Conservation (phyloP, 2,888 invertebrate species). For the Lycophotia porphyrea region DNA sequence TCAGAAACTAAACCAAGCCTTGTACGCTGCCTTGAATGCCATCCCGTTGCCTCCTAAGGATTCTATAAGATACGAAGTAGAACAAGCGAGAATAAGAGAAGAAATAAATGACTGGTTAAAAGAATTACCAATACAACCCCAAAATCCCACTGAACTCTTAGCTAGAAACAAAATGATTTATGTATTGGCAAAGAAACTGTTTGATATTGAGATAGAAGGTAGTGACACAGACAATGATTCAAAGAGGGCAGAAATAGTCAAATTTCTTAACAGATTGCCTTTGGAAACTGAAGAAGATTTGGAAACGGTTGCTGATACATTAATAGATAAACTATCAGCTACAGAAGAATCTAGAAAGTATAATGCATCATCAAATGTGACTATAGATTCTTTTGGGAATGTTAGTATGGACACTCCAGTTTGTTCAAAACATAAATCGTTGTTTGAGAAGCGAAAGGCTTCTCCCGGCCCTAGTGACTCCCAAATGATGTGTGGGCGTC, state of each 20-base stretch:
- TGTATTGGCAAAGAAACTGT: conserved; percentile 72
- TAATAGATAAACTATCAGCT: conserved; percentile 68
- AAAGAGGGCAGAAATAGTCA: conserved; percentile 71
- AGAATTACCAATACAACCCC: conserved; percentile 69
- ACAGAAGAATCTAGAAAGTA: conserved; percentile 68
- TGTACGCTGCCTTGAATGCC: conserved; percentile 73
- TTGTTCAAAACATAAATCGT: conserved; percentile 18
- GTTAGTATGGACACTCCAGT: background rate
- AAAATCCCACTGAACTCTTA: conserved; percentile 61
- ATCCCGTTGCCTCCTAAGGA: conserved; percentile 74
- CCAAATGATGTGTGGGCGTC: conserved; percentile 6
- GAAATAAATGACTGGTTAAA: conserved; percentile 74
- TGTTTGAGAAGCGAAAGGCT: background rate
- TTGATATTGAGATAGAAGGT: conserved; percentile 72
- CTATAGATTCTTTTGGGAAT: conserved; percentile 31
- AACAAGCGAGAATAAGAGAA: conserved; percentile 74
- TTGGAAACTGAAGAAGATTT: conserved; percentile 58
- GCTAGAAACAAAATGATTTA: conserved; percentile 71
- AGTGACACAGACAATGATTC: conserved; percentile 49
- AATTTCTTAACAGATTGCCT: conserved; percentile 73
- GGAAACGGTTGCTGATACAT: conserved; percentile 56
- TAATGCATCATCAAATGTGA: conserved; percentile 43
- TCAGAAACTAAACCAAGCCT: conserved; percentile 69
- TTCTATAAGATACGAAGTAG: conserved; percentile 72
- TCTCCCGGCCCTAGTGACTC: conserved; percentile 1